These are phyloP conservation scores for Corythornis leucogaster DNA, from an alignment of 2,797 vertebrate genomes.

Conservation along the genomic window DNA sequence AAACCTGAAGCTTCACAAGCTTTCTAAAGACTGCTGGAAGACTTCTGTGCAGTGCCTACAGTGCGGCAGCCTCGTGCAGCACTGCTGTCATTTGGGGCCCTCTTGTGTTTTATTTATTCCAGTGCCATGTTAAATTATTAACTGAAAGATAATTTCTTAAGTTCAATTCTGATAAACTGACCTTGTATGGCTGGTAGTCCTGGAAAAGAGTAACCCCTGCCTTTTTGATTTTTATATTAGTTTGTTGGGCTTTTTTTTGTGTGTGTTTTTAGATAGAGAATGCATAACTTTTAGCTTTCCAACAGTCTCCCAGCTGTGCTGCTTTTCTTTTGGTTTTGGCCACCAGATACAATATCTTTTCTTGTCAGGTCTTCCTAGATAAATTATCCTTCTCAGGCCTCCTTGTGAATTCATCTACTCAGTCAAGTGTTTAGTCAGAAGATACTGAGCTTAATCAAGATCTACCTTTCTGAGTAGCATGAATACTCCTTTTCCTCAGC, in stretches of 20 bases:
- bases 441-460: background rate
- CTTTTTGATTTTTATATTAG: too few species aligned
- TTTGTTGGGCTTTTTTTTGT: background rate
- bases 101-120: slow-evolving; percentile 8
- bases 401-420: background rate
- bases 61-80: fast-evolving
- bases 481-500: background rate
- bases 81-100: background rate
- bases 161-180: background rate
- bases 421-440: background rate
- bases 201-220: background rate
- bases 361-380: background rate
- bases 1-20: background rate
- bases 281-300: background rate
- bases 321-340: background rate
- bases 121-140: background rate
- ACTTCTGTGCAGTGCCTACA: fast-evolving
- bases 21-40: background rate
- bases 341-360: background rate
- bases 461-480: background rate
- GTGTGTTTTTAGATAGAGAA: background rate
- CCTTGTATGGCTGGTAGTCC: background rate
- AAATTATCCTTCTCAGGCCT: background rate
- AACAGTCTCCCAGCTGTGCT: background rate
- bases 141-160: background rate